Base-by-base conservation (phyloP, 1,140 invertebrate genomes). In the Aphelenchoides fujianensis region DNA sequence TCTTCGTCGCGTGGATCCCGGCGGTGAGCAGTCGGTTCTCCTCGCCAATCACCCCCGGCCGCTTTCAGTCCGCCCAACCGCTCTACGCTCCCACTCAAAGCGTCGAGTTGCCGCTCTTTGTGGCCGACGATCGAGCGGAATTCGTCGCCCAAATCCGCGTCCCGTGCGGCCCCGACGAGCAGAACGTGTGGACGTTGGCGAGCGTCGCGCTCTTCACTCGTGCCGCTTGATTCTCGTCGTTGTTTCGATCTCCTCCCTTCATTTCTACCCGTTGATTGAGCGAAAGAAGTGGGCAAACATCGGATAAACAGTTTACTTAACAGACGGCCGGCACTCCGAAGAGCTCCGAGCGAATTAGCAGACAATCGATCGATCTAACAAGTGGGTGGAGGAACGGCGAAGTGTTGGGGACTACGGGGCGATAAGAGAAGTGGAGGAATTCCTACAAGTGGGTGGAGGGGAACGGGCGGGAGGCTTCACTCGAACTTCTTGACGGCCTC, bases 1-100 rank as follows among this genome's bases (percentile, higher is more conserved):
- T 89, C 79, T 85, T 85, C 41, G 82, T 91, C 31, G 87, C 87
- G 23, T 91, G 90, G 90, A 86, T 36, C 37, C 16, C 27, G 76
- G 61, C 53, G 12, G 2, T 34, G 41, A 9, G 37, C 9, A 69
- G 12, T 66, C 3, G 16, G 12, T 41, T 35, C 37, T 54, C 63
- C 37, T 72, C 16, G 31, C 7, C 5, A 37, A 31, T 32, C 36
- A 74, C 31, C 35, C n/a, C n/a, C n/a, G n/a, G n/a, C n/a, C n/a
- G n/a, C n/a, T n/a, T 52, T 32, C 34, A 3, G 28, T 7, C 31
- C 23, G 32, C 19, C 9, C 2, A 28, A 64, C 19, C 19, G 54
- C 55, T 19, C 34, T 28, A 70, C 37, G 5, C 7, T 30, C 16
- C n/a, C n/a, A 41, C 27, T 0, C 23, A 55, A 71, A 71, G 48